Evolutionary conservation across 2,888 invertebrate species (phyloP).

Genomic region (Halocaridina rubra): DNA sequence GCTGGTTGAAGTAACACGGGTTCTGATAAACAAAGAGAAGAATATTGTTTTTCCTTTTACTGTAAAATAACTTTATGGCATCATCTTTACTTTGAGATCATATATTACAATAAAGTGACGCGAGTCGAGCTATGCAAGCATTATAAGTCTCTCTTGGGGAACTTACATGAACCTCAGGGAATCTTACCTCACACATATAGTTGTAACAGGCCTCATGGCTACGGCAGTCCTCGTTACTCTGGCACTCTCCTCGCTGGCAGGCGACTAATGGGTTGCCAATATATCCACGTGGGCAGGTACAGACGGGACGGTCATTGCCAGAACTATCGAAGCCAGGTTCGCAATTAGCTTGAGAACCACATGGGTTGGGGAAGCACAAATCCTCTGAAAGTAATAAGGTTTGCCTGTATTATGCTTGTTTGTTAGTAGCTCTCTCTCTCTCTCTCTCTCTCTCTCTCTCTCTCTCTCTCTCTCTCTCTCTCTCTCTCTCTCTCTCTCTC

Average conservation of each 20-base stretch:
- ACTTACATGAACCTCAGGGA: background rate
- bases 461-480: background rate
- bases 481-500: background rate
- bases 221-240: constrained; percentile 82
- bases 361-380: constrained; percentile 88
- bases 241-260: constrained; percentile 84
- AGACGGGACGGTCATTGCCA: constrained; percentile 85
- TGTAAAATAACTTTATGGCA: too few species aligned
- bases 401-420: too few species aligned
- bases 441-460: background rate
- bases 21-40: too few species aligned
- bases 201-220: constrained; percentile 76
- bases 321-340: constrained; percentile 85
- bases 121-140: too few species aligned
- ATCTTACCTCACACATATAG: constrained; percentile 49
- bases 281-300: constrained; percentile 83
- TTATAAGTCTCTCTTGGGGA: too few species aligned
- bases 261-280: constrained; percentile 80
- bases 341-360: constrained; percentile 82
- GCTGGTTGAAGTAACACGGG: constrained; percentile 84
- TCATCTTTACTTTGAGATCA: too few species aligned
- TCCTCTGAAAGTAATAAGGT: constrained; percentile 81
- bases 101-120: too few species aligned
- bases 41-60: too few species aligned
- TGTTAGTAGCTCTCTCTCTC: background rate